Percentiles rank a stretch among this genome's conserved stretches.
Evolutionary conservation across 35 echinoderm and acorn worm species (phyloP).

Genomic region (Heliocidaris erythrogramma): DNA sequence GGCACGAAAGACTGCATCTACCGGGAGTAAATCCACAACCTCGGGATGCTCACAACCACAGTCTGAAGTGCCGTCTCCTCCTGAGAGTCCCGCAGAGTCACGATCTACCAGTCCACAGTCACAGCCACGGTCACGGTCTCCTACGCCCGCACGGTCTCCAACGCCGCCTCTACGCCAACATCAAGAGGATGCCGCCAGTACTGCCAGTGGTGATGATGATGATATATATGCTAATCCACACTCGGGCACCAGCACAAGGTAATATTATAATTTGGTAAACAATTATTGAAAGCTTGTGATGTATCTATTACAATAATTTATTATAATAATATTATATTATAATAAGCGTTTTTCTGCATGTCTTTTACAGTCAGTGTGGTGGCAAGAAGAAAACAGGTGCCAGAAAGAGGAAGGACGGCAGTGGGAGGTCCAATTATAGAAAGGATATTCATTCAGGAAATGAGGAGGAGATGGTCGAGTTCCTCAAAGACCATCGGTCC

Average conservation of each 20-base stretch:
- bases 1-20: slow-evolving; percentile 41
- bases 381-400: slow-evolving; percentile 42
- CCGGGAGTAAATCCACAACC: slow-evolving; percentile 41
- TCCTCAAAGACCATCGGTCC: slow-evolving; percentile 33
- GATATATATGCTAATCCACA: slow-evolving; percentile 44
- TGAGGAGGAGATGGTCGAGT: slow-evolving; percentile 46
- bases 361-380: slow-evolving; percentile 49
- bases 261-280: slow-evolving; percentile 48
- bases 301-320: slow-evolving; percentile 47
- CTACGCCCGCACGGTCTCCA: slow-evolving; percentile 42
- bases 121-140: slow-evolving; percentile 22
- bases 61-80: slow-evolving; percentile 45
- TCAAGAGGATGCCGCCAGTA: slow-evolving; percentile 45
- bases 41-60: slow-evolving; percentile 46
- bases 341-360: slow-evolving; percentile 35
- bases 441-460: too few species aligned
- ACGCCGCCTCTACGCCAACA: slow-evolving; percentile 38
- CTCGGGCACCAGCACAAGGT: slow-evolving; percentile 33
- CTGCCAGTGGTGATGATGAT: slow-evolving; percentile 29
- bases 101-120: neutral
- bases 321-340: slow-evolving; percentile 49
- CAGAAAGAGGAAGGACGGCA: slow-evolving; percentile 46
- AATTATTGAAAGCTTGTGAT: slow-evolving; percentile 50
- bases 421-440: too few species aligned
- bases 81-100: slow-evolving; percentile 34